These are phyloP conservation scores for Himalopsyche japonica DNA, from an alignment of 2,888 invertebrate species.

Conservation along the genomic window DNA sequence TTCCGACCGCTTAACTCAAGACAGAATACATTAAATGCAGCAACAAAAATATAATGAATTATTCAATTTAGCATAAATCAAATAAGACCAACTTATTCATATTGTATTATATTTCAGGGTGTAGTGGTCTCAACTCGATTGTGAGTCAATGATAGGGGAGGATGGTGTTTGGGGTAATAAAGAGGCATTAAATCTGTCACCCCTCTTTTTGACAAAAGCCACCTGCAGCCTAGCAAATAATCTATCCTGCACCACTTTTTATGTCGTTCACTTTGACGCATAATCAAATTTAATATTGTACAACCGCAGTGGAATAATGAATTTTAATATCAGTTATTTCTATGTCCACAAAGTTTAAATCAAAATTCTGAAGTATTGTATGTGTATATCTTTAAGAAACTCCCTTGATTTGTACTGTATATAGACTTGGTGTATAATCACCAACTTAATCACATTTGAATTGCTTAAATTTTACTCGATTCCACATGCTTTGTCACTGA, in stretches of 20 bases:
- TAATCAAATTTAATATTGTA: neutral
- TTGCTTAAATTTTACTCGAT: no score
- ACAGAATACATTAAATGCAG: no score
- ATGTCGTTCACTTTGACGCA: neutral
- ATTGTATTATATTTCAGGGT: neutral
- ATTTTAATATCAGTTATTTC: no score
- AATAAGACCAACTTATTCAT: neutral
- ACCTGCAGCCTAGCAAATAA: slow-evolving; percentile 16
- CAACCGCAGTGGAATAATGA: neutral
- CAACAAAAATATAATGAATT: neutral
- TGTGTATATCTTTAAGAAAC: no score
- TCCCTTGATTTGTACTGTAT: no score
- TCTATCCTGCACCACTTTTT: neutral
- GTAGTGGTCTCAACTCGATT: slow-evolving; percentile 22
- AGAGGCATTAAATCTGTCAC: slow-evolving; percentile 17
- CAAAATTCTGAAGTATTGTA: no score
- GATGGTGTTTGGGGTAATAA: slow-evolving; percentile 19
- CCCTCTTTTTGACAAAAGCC: slow-evolving; percentile 6
- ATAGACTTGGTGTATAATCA: no score
- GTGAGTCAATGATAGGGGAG: slow-evolving; percentile 34
- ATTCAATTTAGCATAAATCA: neutral
- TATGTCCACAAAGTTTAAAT: no score
- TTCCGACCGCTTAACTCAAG: no score
- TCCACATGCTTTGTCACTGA: no score
- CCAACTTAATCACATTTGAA: no score